Percentiles rank a stretch among this genome's conserved stretches.
Evolutionary conservation across 2,113 vertebrate genomes (phyloP).

Genomic region (Pao palembangensis): DNA sequence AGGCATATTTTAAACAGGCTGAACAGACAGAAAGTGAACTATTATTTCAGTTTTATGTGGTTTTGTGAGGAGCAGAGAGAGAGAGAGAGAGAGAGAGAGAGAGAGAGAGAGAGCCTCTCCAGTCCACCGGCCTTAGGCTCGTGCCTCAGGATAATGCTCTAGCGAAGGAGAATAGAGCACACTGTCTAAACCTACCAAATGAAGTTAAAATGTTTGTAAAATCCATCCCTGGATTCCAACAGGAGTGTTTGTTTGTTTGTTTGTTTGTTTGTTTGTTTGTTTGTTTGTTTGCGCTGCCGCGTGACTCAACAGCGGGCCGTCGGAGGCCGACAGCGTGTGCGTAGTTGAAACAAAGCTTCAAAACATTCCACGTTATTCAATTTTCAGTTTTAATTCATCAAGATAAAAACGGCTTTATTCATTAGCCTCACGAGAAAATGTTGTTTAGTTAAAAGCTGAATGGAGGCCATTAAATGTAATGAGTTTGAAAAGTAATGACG

Average conservation of each 20-base stretch:
- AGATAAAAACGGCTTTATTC: conserved; percentile 31
- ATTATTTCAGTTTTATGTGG: conserved; percentile 51
- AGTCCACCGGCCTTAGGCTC: conserved; percentile 1
- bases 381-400: conserved; percentile 42
- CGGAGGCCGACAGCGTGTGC: conserved; percentile 7
- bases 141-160: neutral
- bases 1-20: conserved; percentile 62
- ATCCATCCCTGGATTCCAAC: neutral
- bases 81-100: conserved; percentile 8
- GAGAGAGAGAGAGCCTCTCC: conserved; percentile 21
- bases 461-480: conserved; percentile 63
- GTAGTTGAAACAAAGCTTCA: conserved; percentile 18
- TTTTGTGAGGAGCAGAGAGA: conserved; percentile 12
- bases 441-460: conserved; percentile 54
- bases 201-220: conserved; percentile 8
- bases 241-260: neutral
- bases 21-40: conserved; percentile 58
- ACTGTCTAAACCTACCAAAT: conserved; percentile 5
- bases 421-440: conserved; percentile 51
- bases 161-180: neutral
- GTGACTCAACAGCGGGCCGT: conserved; percentile 20
- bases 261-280: conserved; percentile 9
- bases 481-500: conserved; percentile 61
- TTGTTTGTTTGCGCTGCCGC: conserved; percentile 9
- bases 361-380: conserved; percentile 25